These are phyloP conservation scores for Macrobrachium nipponense DNA, from an alignment of 1,140 invertebrate genomes.

Conservation along the genomic window DNA sequence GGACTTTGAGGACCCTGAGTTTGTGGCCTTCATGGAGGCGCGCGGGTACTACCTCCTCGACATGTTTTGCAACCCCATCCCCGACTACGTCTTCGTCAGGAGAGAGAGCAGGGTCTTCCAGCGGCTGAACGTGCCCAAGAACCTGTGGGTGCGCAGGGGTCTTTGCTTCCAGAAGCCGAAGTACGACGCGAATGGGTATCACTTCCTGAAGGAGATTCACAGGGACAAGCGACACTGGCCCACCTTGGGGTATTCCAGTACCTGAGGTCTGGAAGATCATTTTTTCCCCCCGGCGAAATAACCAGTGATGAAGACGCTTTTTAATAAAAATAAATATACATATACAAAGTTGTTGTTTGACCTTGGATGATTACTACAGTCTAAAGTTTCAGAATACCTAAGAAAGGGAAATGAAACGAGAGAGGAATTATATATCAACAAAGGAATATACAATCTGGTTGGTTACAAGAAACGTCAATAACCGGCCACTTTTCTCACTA, in stretches of 20 bases:
- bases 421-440: too few species aligned
- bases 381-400: too few species aligned
- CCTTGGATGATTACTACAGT: background rate
- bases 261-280: background rate
- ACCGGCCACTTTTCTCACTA: too few species aligned
- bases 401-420: too few species aligned
- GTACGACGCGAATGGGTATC: background rate
- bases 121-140: constrained; percentile 39
- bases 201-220: background rate
- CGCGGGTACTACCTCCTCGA: constrained; percentile 63
- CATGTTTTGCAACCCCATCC: constrained; percentile 46
- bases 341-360: background rate
- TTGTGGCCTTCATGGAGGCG: constrained; percentile 59
- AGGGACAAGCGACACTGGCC: constrained; percentile 42
- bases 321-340: background rate
- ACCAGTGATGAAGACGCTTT: too few species aligned
- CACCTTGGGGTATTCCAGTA: constrained; percentile 11
- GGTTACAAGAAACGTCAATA: too few species aligned
- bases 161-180: constrained; percentile 22
- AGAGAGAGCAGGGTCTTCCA: constrained; percentile 41
- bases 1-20: constrained; percentile 43
- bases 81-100: constrained; percentile 62
- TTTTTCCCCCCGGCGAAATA: background rate
- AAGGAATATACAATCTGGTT: too few species aligned
- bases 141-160: constrained; percentile 26